Conservation (phyloP, 1,140 invertebrate genomes). For the Pseudoatta argentina region DNA sequence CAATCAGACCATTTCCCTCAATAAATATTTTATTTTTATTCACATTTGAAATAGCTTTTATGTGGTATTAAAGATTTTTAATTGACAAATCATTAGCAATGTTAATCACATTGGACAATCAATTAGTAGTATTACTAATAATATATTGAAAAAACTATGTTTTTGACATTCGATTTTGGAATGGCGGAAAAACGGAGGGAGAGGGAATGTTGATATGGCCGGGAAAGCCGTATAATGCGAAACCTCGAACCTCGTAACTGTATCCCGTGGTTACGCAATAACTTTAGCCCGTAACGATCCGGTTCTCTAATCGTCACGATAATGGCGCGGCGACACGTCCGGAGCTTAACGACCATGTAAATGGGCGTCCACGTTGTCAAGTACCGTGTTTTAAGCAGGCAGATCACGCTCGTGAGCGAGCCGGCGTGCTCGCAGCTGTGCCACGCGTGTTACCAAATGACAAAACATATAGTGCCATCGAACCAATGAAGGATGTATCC, state of each 20-base stretch:
- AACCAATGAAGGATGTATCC: conserved; percentile 53
- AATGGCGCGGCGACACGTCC: conserved; percentile 62
- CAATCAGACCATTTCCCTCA: too few relatives aligned
- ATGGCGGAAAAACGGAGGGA: background rate
- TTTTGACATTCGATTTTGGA: conserved; percentile 3
- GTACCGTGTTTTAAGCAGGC: conserved; percentile 51
- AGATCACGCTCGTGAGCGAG: conserved; percentile 48
- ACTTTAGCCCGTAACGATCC: conserved; percentile 64
- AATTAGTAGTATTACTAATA: background rate
- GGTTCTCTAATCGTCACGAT: conserved; percentile 70
- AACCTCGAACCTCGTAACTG: conserved; percentile 63
- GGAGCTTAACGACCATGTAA: conserved; percentile 64
- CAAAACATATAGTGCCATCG: conserved; percentile 43
- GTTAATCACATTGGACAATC: background rate
- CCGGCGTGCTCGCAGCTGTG: conserved; percentile 42
- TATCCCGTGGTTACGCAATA: conserved; percentile 67
- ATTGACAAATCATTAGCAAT: background rate
- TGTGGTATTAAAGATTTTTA: background rate
- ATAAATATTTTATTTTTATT: background rate
- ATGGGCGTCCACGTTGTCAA: conserved; percentile 48
- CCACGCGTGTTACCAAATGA: conserved; percentile 44
- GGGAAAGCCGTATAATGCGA: conserved; percentile 32
- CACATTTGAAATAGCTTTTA: background rate
- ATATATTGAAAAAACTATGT: background rate
- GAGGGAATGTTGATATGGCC: background rate